Base-by-base conservation (phyloP, 2,113 vertebrate genomes). In the Chaetops frenatus region DNA sequence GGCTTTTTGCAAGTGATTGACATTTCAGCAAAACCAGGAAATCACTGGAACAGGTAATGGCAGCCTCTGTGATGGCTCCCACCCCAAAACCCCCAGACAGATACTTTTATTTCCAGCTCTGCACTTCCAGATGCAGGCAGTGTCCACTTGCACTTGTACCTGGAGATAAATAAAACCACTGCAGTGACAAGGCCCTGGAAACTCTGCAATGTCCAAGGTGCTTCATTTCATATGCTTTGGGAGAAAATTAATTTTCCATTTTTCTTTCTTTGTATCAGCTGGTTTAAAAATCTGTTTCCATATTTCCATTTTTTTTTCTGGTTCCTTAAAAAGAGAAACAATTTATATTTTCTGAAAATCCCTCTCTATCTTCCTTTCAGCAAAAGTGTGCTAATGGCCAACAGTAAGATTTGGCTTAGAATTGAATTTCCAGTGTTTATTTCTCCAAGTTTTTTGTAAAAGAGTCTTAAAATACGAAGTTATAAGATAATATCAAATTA, bases 131-230 rank as follows among this genome's bases (percentile, higher is more conserved):
- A 4, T 53, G 10, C 15, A 23, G 7, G 6, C 51, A 23, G n/a
- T 4, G 18, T 20, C 56, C 15, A 16, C 6, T 57, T 64, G 22
- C 33, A 42, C 0, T 45, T 65, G 29, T 57, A 58, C 15, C 31
- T 73, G 24, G 17, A 35, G 24, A 15, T 13, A 20, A n/a, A 53
- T 22, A 16, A 53, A 48, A 15, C 27, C 40, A 5, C 7, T 14
- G 11, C 6, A 33, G 7, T 10, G 10, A 12, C 5, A 4, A 42
- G 50, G 27, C 31, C 25, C 27, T 64, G 12, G 1, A 1, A 15
- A 7, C 14, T 81, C 29, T 53, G n/a, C 45, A 18, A 1, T 21
- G 10, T 12, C 38, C 38, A 8, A 28, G 10, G 6, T 40, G 6
- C 7, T 61, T 76, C 7, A 15, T 21, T 38, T 64, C 1, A 0